A percentile compares a stretch with the other conserved stretches of the same genome.
Evolutionary conservation across 2,797 vertebrate genomes (phyloP).

Genomic region (Microctenopoma stevenorrisi): DNA sequence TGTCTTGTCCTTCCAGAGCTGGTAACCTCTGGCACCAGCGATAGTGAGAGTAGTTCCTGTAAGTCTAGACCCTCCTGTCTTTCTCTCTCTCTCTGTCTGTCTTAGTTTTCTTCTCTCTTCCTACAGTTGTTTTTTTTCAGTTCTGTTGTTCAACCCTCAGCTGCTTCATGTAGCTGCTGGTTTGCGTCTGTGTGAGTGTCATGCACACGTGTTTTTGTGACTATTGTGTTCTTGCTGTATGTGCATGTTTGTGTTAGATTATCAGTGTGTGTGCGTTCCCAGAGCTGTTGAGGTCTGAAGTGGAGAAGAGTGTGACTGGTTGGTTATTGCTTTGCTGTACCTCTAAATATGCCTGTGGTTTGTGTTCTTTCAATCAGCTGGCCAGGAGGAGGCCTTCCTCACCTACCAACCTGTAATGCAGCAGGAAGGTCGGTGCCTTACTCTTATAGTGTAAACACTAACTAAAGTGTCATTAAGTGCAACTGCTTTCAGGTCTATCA

Average conservation of each 20-base stretch:
- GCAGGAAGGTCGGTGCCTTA: constrained; percentile 89
- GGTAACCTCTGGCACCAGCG: constrained; percentile 97
- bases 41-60: constrained; percentile 98
- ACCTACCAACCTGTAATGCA: constrained; percentile 95
- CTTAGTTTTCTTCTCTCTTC: neutral
- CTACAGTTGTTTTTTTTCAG: neutral
- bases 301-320: constrained; percentile 11
- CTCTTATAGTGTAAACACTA: neutral
- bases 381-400: constrained; percentile 91
- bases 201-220: constrained; percentile 24
- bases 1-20: constrained; percentile 96
- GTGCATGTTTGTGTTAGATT: constrained; percentile 31
- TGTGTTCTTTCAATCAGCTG: constrained; percentile 82
- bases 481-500: too few species aligned
- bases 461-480: too few species aligned
- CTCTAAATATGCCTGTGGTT: constrained; percentile 40
- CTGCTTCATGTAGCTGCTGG: constrained; percentile 6
- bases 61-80: constrained; percentile 85
- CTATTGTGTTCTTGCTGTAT: constrained; percentile 10
- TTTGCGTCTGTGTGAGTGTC: constrained; percentile 20
- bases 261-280: constrained; percentile 20
- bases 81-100: constrained; percentile 18
- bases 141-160: constrained; percentile 19
- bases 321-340: neutral
- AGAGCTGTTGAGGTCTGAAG: constrained; percentile 53